A percentile compares a stretch with the other conserved stretches of the same genome.
Evolutionary conservation across 2,888 invertebrate species (phyloP).

Genomic region (Ashinkailepas kermadecensis): DNA sequence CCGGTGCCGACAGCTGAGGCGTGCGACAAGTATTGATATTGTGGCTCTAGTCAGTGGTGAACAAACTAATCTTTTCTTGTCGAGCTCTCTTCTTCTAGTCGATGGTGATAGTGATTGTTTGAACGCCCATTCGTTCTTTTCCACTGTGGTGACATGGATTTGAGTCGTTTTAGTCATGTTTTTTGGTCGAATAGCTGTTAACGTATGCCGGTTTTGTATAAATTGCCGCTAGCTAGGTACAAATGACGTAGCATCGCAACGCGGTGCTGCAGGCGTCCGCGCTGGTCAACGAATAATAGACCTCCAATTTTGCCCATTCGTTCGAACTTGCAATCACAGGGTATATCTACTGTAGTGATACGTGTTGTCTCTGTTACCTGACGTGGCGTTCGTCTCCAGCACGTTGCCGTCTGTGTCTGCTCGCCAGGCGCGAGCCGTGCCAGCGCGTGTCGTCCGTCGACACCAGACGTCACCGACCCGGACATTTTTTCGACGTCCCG

Average conservation of each 20-base stretch:
- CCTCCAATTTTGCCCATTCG: not conserved
- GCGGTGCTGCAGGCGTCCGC: not conserved
- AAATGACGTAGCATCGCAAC: not conserved
- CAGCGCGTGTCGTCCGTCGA: not conserved
- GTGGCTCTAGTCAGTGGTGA: slow-evolving; percentile 11
- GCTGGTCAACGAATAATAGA: not conserved
- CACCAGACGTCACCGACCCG: too few species aligned
- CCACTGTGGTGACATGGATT: not conserved
- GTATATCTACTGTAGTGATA: not conserved
- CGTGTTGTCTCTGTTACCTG: slow-evolving; percentile 13
- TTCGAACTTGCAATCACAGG: not conserved
- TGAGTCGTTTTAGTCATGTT: not conserved
- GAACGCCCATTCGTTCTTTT: not conserved
- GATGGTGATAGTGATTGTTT: not conserved
- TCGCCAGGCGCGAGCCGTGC: not conserved
- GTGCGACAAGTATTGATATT: not conserved
- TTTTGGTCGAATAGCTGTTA: slow-evolving; percentile 1
- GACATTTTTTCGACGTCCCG: too few species aligned
- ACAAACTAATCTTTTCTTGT: too few species aligned
- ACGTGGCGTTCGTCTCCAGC: not conserved
- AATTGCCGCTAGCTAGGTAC: slow-evolving; percentile 8
- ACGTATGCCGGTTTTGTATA: not conserved
- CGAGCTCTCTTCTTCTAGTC: slow-evolving; percentile 9
- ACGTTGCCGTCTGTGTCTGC: not conserved
- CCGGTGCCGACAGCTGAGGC: too few species aligned